phyloP scores from a whole-genome alignment of 1,140 invertebrate species.

The Physella acuta region DNA sequence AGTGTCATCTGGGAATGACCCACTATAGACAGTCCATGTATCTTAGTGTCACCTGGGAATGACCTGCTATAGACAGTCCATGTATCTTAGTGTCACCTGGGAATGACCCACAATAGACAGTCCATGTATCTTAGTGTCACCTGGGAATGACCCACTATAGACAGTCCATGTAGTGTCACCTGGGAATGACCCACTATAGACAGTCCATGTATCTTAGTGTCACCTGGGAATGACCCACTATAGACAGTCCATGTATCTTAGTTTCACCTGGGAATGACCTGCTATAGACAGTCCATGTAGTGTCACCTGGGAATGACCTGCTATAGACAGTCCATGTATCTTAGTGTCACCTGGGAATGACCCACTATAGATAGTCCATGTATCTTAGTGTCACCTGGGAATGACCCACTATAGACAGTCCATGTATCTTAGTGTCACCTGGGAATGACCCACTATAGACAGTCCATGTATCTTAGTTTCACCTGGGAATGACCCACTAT shows the following conservation, averaged over 20 bases:
- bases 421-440: conserved; percentile 33
- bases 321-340: background rate
- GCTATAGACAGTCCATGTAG: background rate
- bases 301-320: background rate
- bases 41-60: background rate
- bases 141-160: background rate
- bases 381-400: background rate
- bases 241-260: too few species aligned
- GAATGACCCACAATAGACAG: background rate
- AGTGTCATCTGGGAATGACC: conserved; percentile 40
- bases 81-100: background rate
- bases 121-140: background rate
- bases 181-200: background rate
- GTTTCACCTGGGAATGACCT: background rate
- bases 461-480: too few species aligned
- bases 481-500: background rate
- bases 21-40: conserved; percentile 44
- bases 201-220: conserved; percentile 20
- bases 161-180: background rate
- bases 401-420: background rate
- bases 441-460: conserved; percentile 44
- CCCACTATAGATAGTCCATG: too few species aligned
- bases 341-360: background rate
- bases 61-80: background rate
- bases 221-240: conserved; percentile 47